These are phyloP conservation scores for Synanthedon myopaeformis DNA, from an alignment of 2,888 invertebrate genomes.

Conservation along the genomic window DNA sequence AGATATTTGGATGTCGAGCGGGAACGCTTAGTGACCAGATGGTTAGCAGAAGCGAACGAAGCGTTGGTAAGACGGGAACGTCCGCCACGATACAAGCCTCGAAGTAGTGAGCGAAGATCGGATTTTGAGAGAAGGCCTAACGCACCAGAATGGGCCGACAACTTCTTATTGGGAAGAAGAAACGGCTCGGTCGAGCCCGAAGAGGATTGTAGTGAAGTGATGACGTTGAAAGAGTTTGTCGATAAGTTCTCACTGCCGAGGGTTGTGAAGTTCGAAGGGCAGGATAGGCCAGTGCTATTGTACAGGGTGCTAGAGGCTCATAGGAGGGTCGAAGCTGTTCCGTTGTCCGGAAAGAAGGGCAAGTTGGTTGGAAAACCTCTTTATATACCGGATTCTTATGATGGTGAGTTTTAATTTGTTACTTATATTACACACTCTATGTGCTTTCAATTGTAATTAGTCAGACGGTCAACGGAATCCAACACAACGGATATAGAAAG, in stretches of 20 bases:
- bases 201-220: conserved; percentile 57
- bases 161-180: conserved; percentile 48
- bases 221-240: conserved; percentile 69
- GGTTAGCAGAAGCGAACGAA: conserved; percentile 65
- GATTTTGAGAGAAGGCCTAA: conserved; percentile 51
- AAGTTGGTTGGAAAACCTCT: conserved; percentile 70
- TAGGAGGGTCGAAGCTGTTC: conserved; percentile 73
- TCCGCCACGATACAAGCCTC: conserved; percentile 56
- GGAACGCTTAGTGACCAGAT: conserved; percentile 58
- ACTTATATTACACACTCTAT: no score
- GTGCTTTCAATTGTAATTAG: no score
- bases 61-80: conserved; percentile 55
- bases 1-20: conserved; percentile 61
- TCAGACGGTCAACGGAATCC: no score
- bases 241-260: conserved; percentile 73
- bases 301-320: conserved; percentile 74
- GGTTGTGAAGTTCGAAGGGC: conserved; percentile 69
- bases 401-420: conserved; percentile 60
- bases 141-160: conserved; percentile 59
- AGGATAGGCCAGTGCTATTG: conserved; percentile 71
- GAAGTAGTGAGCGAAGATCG: conserved; percentile 60
- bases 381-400: conserved; percentile 76
- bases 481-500: no score
- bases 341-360: conserved; percentile 67
- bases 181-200: conserved; percentile 58